Base-by-base conservation (phyloP, 2,797 vertebrate species). In the Ispidina picta region DNA sequence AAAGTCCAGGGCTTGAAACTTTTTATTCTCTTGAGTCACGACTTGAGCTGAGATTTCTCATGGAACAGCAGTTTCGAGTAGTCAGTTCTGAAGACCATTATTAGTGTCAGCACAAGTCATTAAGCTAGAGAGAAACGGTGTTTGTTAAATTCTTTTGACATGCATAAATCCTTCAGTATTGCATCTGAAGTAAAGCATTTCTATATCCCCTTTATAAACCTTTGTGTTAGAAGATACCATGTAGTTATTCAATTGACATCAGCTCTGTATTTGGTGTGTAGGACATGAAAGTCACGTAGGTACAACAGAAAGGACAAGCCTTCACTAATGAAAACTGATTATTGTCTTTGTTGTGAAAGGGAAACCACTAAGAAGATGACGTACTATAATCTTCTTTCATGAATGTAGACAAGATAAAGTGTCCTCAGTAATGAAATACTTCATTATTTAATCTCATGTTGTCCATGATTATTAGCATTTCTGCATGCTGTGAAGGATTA, bases 321-420 rank as follows among this genome's bases (percentile, higher is more conserved):
- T 76, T 77, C 81, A 65, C 44, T 66, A 37, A 52, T 62, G 75
- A 80, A 85, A 88, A 79, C 29, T 49, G 74, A 56, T 82, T 15
- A 64, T 72, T 74, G 65, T 54, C 44, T 5, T 74, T 64, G 43
- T 82, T 75, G 58, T 69, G 89, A 92, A 93, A 95, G 69, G 83
- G 68, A 93, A 95, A 69, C 76, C 44, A 15, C 83, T 88, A 56
- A 78, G 72, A 86, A 73, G 87, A 51, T 89, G 86, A 94, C 26
- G 35, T 89, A 54, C 80, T 62, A 2, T 88, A 83, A 94, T 89
- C 56, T 75, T 64, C 66, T 76, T 86, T 39, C 75, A 17, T 51
- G 43, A 89, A 78, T 52, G 65, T 10, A 92, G 78, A 25, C 68
- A 84, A 90, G 92, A 88, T 29, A 72, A 95, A 93, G 80, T 89